Conservation (phyloP, 2,888 invertebrate genomes). For the Morpho achilles region DNA sequence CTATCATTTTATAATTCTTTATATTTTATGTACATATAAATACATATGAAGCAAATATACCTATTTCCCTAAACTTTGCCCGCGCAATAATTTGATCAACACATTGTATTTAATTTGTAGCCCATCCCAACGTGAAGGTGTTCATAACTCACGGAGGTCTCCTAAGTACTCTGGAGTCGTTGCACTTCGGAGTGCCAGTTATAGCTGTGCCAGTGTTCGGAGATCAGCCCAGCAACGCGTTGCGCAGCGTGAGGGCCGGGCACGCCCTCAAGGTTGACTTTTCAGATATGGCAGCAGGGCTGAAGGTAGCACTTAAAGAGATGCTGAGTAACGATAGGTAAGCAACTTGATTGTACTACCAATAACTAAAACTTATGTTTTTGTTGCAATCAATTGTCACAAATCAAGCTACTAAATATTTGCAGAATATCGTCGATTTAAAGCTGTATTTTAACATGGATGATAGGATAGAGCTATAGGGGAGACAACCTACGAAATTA, state of each 20-base stretch:
- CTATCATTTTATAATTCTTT: no score
- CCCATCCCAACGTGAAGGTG: constrained; percentile 39
- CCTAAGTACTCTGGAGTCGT: constrained; percentile 38
- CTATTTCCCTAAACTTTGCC: no score
- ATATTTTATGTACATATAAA: no score
- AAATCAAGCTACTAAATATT: no score
- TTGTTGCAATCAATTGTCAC: no score
- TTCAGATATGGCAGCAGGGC: constrained; percentile 34
- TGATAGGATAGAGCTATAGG: no score
- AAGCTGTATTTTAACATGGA: no score
- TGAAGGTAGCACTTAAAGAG: constrained; percentile 37
- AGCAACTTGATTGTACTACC: constrained; percentile 1
- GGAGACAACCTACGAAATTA: no score
- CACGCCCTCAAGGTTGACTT: constrained; percentile 41
- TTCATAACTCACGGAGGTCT: constrained; percentile 48
- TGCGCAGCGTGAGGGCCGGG: constrained; percentile 35
- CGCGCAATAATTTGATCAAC: no score
- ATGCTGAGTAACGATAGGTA: constrained; percentile 44
- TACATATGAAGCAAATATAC: no score
- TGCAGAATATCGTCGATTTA: no score
- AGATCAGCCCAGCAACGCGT: constrained; percentile 53
- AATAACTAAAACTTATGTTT: no score
- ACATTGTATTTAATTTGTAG: constrained; percentile 25
- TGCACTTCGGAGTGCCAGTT: constrained; percentile 48
- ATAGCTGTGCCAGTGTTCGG: constrained; percentile 53